Percentiles rank a stretch among this genome's conserved stretches.
These are phyloP conservation scores for Phylloscopus collybita DNA, from an alignment of 2,797 vertebrate genomes.

Conservation along the genomic window DNA sequence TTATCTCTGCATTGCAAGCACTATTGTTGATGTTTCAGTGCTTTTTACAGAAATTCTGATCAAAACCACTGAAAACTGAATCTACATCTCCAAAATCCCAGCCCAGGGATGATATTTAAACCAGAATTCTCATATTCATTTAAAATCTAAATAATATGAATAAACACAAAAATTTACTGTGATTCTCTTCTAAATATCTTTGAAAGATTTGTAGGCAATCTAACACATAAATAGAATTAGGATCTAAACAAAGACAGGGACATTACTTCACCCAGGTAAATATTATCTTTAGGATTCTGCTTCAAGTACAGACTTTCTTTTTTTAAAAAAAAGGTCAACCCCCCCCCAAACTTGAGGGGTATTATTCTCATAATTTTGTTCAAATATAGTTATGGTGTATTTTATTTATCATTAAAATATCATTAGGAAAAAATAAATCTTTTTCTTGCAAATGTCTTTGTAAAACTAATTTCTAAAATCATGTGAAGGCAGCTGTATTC, in stretches of 20 bases:
- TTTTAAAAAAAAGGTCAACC: background rate
- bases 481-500: background rate
- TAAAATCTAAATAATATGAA: background rate
- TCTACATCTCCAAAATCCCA: background rate
- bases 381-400: background rate
- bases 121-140: background rate
- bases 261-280: background rate
- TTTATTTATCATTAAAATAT: background rate
- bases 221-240: background rate
- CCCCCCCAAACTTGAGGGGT: accelerated
- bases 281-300: background rate
- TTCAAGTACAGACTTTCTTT: background rate
- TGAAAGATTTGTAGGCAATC: background rate
- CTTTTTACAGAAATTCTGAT: background rate
- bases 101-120: background rate
- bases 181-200: background rate
- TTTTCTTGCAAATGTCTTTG: background rate
- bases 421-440: accelerated
- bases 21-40: background rate
- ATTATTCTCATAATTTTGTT: background rate
- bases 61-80: background rate
- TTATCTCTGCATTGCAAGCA: background rate
- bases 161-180: background rate
- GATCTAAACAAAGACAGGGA: background rate
- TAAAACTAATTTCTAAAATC: background rate